Percentiles rank a stretch among this genome's conserved stretches.
These are phyloP conservation scores for Lithophane leautieri DNA, from an alignment of 2,888 invertebrate genomes.

Conservation along the genomic window DNA sequence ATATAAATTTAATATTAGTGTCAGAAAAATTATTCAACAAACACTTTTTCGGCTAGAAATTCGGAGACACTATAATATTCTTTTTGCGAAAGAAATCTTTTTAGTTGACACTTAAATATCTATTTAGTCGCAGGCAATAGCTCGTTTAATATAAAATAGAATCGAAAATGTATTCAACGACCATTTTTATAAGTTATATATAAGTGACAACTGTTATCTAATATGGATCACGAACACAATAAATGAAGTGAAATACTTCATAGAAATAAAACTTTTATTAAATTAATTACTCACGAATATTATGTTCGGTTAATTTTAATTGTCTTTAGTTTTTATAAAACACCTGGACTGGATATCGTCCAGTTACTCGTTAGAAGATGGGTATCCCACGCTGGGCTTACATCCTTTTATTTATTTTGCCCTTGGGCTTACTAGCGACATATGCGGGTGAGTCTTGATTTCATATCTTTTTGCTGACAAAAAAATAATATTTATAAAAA, in stretches of 20 bases:
- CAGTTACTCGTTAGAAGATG: constrained; percentile 58
- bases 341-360: constrained; percentile 26
- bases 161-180: background rate
- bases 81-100: no score
- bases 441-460: constrained; percentile 36
- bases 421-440: constrained; percentile 47
- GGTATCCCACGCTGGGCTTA: constrained; percentile 40
- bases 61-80: background rate
- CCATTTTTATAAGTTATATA: background rate
- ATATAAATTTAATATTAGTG: no score
- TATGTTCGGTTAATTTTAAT: constrained; percentile 52
- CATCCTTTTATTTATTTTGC: constrained; percentile 60
- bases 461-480: background rate
- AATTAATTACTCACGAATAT: constrained; percentile 61
- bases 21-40: no score
- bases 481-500: background rate
- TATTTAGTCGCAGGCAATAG: no score
- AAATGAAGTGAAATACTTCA: constrained; percentile 24
- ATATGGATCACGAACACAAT: constrained; percentile 47
- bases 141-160: no score
- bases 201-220: constrained; percentile 27
- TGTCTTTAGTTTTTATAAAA: constrained; percentile 61
- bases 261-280: constrained; percentile 29
- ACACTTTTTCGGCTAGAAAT: no score
- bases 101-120: no score